A percentile compares a stretch with the other conserved stretches of the same genome.
phyloP scores from a whole-genome alignment of 1,140 invertebrate genomes.

The Caenorhabditis elegans region WBcel235 BX284604.4:14567001-14567500 shows the following conservation, averaged over 20 bases:
- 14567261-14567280: not conserved
- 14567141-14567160: no score
- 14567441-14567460: no score
- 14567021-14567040: not conserved
- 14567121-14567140: not conserved
- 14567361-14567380: no score
- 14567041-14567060: not conserved
- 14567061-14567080: not conserved
- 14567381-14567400: no score
- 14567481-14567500: no score
- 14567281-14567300: constrained; percentile 1
- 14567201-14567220: not conserved
- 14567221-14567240: not conserved
- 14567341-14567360: no score
- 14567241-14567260: not conserved
- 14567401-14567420: no score
- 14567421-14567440: no score
- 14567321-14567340: no score
- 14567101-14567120: not conserved
- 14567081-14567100: not conserved
- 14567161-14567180: no score
- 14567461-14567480: no score
- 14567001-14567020: not conserved
- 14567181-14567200: not conserved
- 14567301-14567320: not conserved